Conservation (phyloP, 2,113 vertebrate genomes). For the Hydrochoerus hydrochaeris region DNA sequence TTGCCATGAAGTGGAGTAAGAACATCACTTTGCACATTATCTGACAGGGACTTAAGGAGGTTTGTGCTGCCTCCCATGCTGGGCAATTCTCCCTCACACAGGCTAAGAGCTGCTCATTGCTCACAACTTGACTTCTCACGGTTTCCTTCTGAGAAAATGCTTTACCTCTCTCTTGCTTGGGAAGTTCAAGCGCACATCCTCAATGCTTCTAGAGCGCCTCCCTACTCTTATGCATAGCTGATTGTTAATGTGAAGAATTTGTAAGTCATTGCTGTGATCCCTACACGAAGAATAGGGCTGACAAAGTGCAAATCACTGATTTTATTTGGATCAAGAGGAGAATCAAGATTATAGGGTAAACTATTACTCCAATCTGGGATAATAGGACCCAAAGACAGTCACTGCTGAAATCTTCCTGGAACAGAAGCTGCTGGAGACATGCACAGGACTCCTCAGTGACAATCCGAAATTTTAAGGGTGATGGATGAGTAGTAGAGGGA, state of each 20-base stretch:
- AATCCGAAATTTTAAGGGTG: background rate
- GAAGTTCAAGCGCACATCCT: too few species aligned
- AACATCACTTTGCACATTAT: background rate
- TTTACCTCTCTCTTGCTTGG: background rate
- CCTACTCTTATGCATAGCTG: background rate
- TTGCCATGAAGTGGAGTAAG: background rate
- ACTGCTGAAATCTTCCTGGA: background rate
- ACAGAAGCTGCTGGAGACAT: background rate
- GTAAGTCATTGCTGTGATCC: background rate
- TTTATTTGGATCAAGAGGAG: background rate
- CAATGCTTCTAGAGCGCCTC: background rate
- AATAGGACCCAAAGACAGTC: background rate
- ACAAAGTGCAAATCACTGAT: background rate
- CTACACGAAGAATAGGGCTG: background rate
- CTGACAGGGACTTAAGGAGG: accelerated
- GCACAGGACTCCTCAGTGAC: background rate
- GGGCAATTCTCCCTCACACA: background rate
- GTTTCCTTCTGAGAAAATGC: background rate
- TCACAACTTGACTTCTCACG: background rate
- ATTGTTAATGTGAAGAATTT: background rate
- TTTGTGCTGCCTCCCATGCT: background rate
- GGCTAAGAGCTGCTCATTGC: background rate
- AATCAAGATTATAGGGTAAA: background rate
- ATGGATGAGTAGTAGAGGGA: background rate
- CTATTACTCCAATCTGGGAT: background rate